A percentile compares a stretch with the other conserved stretches of the same genome.
phyloP scores from a whole-genome alignment of 2,888 invertebrate genomes.

The Ennomos quercinarius region DNA sequence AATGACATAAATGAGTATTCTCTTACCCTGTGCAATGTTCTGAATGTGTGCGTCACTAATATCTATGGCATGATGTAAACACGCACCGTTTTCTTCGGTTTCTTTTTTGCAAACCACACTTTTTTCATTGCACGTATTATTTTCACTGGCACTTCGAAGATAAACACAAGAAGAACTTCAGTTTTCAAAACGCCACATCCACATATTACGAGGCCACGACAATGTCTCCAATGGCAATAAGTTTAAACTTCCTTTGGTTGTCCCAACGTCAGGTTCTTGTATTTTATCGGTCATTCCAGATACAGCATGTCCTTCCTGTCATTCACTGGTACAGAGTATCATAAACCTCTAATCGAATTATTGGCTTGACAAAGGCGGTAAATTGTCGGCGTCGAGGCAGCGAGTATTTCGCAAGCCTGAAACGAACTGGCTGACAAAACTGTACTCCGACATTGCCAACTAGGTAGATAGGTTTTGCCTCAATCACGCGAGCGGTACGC shows the following conservation, averaged over 20 bases:
- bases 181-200: neutral
- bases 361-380: slow-evolving; percentile 33
- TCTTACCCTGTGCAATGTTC: slow-evolving; percentile 55
- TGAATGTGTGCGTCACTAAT: slow-evolving; percentile 57
- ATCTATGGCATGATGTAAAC: slow-evolving; percentile 48
- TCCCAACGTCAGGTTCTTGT: slow-evolving; percentile 12
- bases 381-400: slow-evolving; percentile 55
- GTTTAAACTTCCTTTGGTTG: slow-evolving; percentile 4
- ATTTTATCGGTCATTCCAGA: slow-evolving; percentile 22
- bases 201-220: neutral
- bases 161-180: neutral
- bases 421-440: slow-evolving; percentile 71
- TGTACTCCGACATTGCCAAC: slow-evolving; percentile 70
- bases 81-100: slow-evolving; percentile 74
- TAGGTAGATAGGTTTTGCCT: slow-evolving; percentile 76
- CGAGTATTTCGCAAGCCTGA: slow-evolving; percentile 73
- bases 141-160: neutral
- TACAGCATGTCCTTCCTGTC: slow-evolving; percentile 28
- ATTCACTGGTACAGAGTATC: slow-evolving; percentile 34
- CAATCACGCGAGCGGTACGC: slow-evolving; percentile 74
- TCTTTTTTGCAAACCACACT: slow-evolving; percentile 67
- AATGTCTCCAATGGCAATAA: neutral
- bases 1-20: slow-evolving; percentile 4
- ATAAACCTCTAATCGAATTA: slow-evolving; percentile 34
- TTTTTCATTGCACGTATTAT: slow-evolving; percentile 56